A percentile compares a stretch with the other conserved stretches of the same genome.
These are phyloP conservation scores for Patagioenas fasciata DNA, from an alignment of 2,113 vertebrate species.

Conservation along the genomic window DNA sequence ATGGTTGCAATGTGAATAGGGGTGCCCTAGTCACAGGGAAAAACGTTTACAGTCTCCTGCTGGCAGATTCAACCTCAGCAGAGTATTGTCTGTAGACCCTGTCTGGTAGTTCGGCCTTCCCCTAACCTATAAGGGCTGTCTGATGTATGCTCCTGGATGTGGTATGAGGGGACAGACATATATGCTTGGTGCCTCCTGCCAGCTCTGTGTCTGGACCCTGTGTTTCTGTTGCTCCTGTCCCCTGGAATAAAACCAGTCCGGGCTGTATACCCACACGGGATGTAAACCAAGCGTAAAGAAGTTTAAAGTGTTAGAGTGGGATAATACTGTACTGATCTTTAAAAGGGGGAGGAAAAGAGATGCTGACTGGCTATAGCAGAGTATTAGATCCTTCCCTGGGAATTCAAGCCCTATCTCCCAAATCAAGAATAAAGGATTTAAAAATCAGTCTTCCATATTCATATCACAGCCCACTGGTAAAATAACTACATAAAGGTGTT, in stretches of 20 bases:
- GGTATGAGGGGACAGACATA: neutral
- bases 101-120: neutral
- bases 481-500: neutral
- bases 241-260: neutral
- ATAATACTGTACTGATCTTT: neutral
- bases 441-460: neutral
- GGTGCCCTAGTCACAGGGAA: neutral
- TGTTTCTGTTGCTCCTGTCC: neutral
- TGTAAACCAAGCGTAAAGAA: neutral
- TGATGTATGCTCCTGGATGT: neutral
- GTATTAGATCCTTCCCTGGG: neutral
- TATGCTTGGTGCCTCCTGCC: neutral
- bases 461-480: neutral
- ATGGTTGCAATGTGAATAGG: neutral
- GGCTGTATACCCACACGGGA: neutral
- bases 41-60: neutral
- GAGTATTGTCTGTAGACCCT: neutral
- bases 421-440: neutral
- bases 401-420: neutral
- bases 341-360: neutral
- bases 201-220: neutral
- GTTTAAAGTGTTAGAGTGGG: neutral
- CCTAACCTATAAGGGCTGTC: neutral
- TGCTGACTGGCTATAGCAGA: neutral
- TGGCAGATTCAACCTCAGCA: neutral